phyloP scores from a whole-genome alignment of 1,140 invertebrate species.

The Brachionus rubens region DNA sequence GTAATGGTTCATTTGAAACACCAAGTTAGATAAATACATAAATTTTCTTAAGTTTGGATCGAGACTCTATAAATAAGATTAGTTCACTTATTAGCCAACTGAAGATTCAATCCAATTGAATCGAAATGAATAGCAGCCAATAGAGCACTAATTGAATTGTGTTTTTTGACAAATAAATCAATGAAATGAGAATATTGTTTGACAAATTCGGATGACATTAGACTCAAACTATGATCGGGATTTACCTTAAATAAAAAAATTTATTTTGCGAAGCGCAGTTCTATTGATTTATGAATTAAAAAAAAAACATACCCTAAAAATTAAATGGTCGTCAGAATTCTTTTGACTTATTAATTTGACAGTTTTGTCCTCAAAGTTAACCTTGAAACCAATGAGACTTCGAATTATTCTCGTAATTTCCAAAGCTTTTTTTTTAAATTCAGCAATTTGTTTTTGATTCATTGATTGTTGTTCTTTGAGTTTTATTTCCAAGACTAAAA shows the following conservation, averaged over 20 bases:
- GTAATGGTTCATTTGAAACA: too few species aligned
- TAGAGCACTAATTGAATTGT: slow-evolving; percentile 22
- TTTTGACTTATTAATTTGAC: slow-evolving; percentile 22
- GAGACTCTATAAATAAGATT: not conserved
- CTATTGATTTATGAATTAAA: not conserved
- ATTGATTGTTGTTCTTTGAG: slow-evolving; percentile 20
- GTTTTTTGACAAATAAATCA: slow-evolving; percentile 28
- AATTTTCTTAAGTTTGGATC: too few species aligned
- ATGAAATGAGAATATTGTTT: not conserved
- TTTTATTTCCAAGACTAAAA: slow-evolving; percentile 14
- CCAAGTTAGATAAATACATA: too few species aligned
- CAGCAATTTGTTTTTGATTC: slow-evolving; percentile 9
- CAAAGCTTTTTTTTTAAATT: slow-evolving; percentile 42
- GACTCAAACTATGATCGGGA: slow-evolving; percentile 15
- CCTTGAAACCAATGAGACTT: slow-evolving; percentile 15
- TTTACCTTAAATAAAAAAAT: slow-evolving; percentile 8
- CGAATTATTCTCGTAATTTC: slow-evolving; percentile 21
- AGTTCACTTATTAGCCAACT: not conserved
- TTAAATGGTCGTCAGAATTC: slow-evolving; percentile 20
- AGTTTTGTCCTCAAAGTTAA: slow-evolving; percentile 41
- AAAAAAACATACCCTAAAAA: not conserved
- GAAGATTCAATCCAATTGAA: slow-evolving; percentile 4
- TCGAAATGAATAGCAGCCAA: slow-evolving; percentile 42
- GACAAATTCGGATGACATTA: slow-evolving; percentile 15
- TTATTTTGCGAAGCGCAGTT: too few species aligned